Base-by-base conservation (phyloP, 2,888 invertebrate species). In the Trissonchulus latispiculum region DNA sequence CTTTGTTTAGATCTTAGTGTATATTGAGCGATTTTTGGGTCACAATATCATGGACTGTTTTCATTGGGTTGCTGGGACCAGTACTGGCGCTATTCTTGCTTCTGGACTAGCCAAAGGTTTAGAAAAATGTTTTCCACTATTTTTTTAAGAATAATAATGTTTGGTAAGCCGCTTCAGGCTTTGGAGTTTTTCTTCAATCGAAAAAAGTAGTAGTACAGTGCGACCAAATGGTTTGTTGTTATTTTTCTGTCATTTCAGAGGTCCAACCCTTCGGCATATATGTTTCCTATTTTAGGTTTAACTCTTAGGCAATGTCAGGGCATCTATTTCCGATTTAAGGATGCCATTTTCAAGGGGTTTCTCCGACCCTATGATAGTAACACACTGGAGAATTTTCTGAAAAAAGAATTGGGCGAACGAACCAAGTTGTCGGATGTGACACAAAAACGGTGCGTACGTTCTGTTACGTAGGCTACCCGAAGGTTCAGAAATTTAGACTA, bases 41-140 rank as follows among this genome's bases (percentile, higher is more conserved):
- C 15, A 32, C 29, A 35, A 72, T 8, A 2, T 95, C 62, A 86
- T 89, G 29, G 87, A 91, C 15, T 90, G 91, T 82, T 99, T 99
- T 84, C 97, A 99, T 84, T 97, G 96, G 95, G 88, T 97, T 23
- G 92, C 94, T 0, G 99, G 91, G 0, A 91, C 90, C 0, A 88
- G 87, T 72, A 92, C 93, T 0, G 97, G 97, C 0, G 95, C 94
- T 0, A 93, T 97, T 72, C 84, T 96, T 36, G 93, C 94, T 0
- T 85, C 96, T 31, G 93, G 90, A 0, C 84, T 96, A 31, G 90
- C 92, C 0, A 87, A 89, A 72, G 87, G 87, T 78, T n/a, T n/a
- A n/a, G n/a, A n/a, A n/a, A n/a, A n/a, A n/a, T n/a, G n/a, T n/a
- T n/a, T n/a, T n/a, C n/a, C n/a, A n/a, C n/a, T n/a, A n/a, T n/a